Conservation (phyloP, 1,140 invertebrate genomes). For the Cecropterus lyciades region DNA sequence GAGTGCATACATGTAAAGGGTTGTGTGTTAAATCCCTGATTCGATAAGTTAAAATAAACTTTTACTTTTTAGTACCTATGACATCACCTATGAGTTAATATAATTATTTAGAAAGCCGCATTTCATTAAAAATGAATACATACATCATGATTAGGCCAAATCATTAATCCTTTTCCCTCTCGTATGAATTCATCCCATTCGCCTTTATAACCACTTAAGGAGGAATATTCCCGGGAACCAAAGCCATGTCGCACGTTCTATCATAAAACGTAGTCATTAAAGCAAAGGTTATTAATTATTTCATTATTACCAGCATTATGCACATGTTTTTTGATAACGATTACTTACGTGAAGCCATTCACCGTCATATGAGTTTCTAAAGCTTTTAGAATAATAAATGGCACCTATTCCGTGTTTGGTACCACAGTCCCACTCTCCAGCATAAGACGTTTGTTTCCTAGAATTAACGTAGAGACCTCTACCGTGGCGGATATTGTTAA, state of each 20-base stretch:
- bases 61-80: too few relatives aligned
- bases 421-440: constrained; percentile 81
- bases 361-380: constrained; percentile 68
- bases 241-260: constrained; percentile 80
- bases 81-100: too few relatives aligned
- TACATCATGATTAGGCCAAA: constrained; percentile 85
- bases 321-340: not conserved
- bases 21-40: not conserved
- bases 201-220: constrained; percentile 83
- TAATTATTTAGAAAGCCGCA: not conserved
- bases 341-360: constrained; percentile 74
- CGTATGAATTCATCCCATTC: constrained; percentile 79
- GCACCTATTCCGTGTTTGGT: constrained; percentile 79
- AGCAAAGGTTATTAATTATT: too few relatives aligned
- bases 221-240: constrained; percentile 79
- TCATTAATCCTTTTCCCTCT: constrained; percentile 84
- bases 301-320: too few relatives aligned
- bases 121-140: constrained; percentile 34
- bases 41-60: too few relatives aligned
- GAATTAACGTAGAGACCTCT: constrained; percentile 82
- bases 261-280: constrained; percentile 4
- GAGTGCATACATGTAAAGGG: not conserved
- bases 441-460: constrained; percentile 75
- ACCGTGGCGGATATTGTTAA: constrained; percentile 83
- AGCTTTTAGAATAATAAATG: constrained; percentile 60